Base-by-base conservation (phyloP, 2,888 invertebrate species). In the Ganaspis brasiliensis region DNA sequence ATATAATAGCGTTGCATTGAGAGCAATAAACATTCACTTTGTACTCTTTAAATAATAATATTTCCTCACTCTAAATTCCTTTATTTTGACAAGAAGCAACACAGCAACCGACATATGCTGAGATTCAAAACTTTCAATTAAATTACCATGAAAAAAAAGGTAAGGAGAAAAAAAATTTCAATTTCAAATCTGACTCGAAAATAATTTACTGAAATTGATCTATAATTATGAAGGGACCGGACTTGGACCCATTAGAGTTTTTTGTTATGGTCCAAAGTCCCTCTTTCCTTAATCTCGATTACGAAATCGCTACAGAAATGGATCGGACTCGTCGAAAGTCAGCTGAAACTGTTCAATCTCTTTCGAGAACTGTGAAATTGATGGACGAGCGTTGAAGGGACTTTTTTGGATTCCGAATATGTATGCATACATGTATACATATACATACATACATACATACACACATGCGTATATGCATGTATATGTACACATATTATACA, bases 211-310 rank as follows among this genome's bases (percentile, higher is more conserved):
- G 21, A 40, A 63, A 63, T 37, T 72, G 4, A 71, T 75, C 73
- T 73, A 75, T 72, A 70, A 40, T 26, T 52, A 19, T 57, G 8
- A 35, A 52, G 45, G 35, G 45, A 56, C 73, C 61, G 71, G 73
- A 76, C 73, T 72, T 26, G 14, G 40, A 14, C 75, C n/a, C 59
- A 59, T 71, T 72, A 73, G 24, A 73, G 72, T 74, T 52, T 67
- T n/a, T 67, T 67, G 24, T 67, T 45, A 24, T 40, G 14, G 24
- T 14, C 24, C n/a, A 24, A 45, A 63, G 63, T 26, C 45, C 45
- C 40, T 45, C 35, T 19, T 71, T 14, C 52, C 24, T 61, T 35
- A 52, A 31, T 70, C 61, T 21, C 71, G 73, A 49, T 71, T 61
- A 72, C 49, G 45, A 56, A 26, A 26, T 35, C 19, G 52, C 73